A percentile compares a stretch with the other conserved stretches of the same genome.
These are phyloP conservation scores for Lasius fuliginosus DNA, from an alignment of 2,888 invertebrate species.

Conservation along the genomic window DNA sequence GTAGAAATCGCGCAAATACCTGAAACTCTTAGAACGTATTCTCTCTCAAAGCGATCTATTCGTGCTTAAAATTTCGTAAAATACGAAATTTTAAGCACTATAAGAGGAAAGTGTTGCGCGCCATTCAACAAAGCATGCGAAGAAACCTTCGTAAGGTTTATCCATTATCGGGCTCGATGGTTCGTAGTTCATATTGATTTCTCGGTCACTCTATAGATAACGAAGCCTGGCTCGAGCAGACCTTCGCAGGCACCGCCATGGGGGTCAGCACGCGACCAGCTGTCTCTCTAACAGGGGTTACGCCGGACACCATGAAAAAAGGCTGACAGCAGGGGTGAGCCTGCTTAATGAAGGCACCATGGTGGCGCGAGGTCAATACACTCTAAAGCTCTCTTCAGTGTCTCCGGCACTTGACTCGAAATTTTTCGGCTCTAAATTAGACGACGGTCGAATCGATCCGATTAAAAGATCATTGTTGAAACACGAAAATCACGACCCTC, in stretches of 20 bases:
- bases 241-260: conserved; percentile 72
- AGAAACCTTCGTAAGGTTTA: neutral
- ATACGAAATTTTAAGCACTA: too few species aligned
- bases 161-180: neutral
- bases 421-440: conserved; percentile 35
- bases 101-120: too few species aligned
- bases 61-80: neutral
- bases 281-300: conserved; percentile 74
- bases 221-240: conserved; percentile 62
- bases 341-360: conserved; percentile 64
- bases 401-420: conserved; percentile 58
- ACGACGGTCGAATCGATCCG: neutral
- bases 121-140: conserved; percentile 6
- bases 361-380: conserved; percentile 64
- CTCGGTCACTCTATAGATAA: conserved; percentile 66
- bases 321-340: conserved; percentile 50
- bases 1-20: neutral
- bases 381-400: conserved; percentile 55
- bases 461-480: conserved; percentile 8
- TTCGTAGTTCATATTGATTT: conserved; percentile 30
- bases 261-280: conserved; percentile 84
- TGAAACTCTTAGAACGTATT: neutral
- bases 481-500: neutral
- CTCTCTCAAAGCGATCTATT: neutral
- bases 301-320: conserved; percentile 61